phyloP scores from a whole-genome alignment of 2,888 invertebrate genomes.

The Mythimna lalbum region DNA sequence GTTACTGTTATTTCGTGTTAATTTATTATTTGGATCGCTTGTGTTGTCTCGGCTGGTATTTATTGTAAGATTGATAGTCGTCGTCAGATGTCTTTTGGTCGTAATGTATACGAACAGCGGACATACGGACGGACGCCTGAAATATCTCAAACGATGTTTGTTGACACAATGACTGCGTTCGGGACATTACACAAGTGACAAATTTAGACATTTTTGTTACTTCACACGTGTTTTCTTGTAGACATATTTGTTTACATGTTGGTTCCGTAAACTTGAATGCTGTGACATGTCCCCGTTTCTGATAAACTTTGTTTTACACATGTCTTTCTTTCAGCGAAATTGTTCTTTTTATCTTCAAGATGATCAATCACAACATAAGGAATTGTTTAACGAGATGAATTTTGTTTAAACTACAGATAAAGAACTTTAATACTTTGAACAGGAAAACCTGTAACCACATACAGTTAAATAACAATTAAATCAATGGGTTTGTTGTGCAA shows the following conservation, averaged over 20 bases:
- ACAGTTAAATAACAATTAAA: conserved; percentile 18
- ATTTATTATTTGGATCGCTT: conserved; percentile 66
- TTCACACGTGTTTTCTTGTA: conserved; percentile 70
- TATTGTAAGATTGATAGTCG: conserved; percentile 88
- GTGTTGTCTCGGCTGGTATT: conserved; percentile 80
- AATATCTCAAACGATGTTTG: conserved; percentile 86
- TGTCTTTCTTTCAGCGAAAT: conserved; percentile 17
- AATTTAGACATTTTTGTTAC: conserved; percentile 73
- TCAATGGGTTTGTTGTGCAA: conserved; percentile 1
- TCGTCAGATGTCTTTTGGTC: conserved; percentile 87
- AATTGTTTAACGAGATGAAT: background rate
- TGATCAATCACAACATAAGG: conserved; percentile 24
- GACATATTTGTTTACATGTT: conserved; percentile 58
- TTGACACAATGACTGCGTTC: conserved; percentile 78
- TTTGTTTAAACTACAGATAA: background rate
- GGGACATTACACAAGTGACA: conserved; percentile 79
- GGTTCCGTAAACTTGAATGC: conserved; percentile 54
- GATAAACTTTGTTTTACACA: conserved; percentile 25
- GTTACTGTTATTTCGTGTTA: conserved; percentile 52
- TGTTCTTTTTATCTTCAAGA: conserved; percentile 23
- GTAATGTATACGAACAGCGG: conserved; percentile 73
- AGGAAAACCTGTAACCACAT: background rate
- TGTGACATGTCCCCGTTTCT: conserved; percentile 48
- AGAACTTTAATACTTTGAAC: background rate
- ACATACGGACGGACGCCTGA: conserved; percentile 74